A percentile compares a stretch with the other conserved stretches of the same genome.
These are phyloP conservation scores for Botia kubotai DNA, from an alignment of 2,797 vertebrate species.

Conservation along the genomic window DNA sequence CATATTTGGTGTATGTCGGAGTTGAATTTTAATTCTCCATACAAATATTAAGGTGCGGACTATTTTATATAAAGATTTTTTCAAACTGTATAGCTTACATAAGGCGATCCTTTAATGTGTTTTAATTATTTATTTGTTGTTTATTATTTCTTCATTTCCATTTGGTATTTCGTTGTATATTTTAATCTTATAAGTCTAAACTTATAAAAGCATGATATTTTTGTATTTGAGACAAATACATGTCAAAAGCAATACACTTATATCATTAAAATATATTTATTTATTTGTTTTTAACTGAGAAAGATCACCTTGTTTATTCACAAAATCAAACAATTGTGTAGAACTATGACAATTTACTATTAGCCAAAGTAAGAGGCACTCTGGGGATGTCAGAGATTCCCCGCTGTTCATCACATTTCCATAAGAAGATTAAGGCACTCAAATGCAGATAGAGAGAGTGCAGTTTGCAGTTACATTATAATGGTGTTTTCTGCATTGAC, in stretches of 20 bases:
- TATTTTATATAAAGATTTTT: neutral
- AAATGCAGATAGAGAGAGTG: slow-evolving; percentile 93
- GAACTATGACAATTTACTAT: slow-evolving; percentile 91
- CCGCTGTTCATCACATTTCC: slow-evolving; percentile 94
- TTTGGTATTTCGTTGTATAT: neutral
- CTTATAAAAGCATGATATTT: neutral
- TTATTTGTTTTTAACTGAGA: slow-evolving; percentile 78
- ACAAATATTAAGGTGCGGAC: neutral
- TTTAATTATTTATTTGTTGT: neutral
- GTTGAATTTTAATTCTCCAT: too few species aligned
- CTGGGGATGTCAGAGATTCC: slow-evolving; percentile 88
- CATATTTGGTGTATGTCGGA: too few species aligned
- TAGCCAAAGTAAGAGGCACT: slow-evolving; percentile 91
- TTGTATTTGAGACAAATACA: neutral
- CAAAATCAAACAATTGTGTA: slow-evolving; percentile 89
- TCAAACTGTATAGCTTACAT: too few species aligned
- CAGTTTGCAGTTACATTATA: slow-evolving; percentile 95
- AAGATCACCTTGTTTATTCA: slow-evolving; percentile 71
- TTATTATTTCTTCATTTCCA: neutral
- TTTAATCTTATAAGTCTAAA: neutral
- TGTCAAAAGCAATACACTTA: neutral
- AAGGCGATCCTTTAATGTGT: neutral
- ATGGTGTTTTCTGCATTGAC: slow-evolving; percentile 83
- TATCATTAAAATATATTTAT: neutral
- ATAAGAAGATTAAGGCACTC: slow-evolving; percentile 99